Evolutionary conservation across 1,140 invertebrate species (phyloP).

Genomic region (Periplaneta americana): DNA sequence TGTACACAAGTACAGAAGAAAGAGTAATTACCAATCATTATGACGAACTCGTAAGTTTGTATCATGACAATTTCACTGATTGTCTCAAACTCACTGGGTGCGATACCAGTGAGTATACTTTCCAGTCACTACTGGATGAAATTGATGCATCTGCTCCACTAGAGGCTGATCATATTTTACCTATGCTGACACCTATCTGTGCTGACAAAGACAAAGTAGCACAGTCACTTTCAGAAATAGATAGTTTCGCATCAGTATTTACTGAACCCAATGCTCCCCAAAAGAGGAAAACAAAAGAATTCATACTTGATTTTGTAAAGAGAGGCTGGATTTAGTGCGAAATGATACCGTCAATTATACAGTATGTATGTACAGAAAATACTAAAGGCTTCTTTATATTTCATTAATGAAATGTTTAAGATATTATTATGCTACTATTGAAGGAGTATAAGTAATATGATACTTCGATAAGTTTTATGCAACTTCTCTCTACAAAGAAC

Average conservation of each 20-base stretch:
- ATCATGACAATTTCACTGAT: constrained; percentile 6
- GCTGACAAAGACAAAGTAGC: background rate
- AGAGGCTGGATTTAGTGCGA: background rate
- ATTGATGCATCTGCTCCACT: background rate
- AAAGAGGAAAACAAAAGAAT: background rate
- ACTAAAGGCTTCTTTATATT: no score
- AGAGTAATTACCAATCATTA: background rate
- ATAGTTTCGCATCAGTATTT: background rate
- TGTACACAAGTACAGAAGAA: constrained; percentile 6
- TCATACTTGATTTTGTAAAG: background rate
- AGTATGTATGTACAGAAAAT: no score
- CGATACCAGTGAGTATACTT: background rate
- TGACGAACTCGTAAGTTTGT: constrained; percentile 5
- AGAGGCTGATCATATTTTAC: background rate
- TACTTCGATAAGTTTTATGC: no score
- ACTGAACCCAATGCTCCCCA: background rate
- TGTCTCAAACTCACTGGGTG: background rate
- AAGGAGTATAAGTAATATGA: no score
- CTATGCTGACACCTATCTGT: background rate
- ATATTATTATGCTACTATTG: no score
- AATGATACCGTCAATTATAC: no score
- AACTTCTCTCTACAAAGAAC: no score
- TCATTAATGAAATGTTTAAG: no score
- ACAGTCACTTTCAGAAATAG: background rate
- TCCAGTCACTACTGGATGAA: background rate